Evolutionary conservation across 2,797 vertebrate genomes (phyloP), one percentile per base, ranked within the genome.

Genomic region (Cossypha dichroa): DNA sequence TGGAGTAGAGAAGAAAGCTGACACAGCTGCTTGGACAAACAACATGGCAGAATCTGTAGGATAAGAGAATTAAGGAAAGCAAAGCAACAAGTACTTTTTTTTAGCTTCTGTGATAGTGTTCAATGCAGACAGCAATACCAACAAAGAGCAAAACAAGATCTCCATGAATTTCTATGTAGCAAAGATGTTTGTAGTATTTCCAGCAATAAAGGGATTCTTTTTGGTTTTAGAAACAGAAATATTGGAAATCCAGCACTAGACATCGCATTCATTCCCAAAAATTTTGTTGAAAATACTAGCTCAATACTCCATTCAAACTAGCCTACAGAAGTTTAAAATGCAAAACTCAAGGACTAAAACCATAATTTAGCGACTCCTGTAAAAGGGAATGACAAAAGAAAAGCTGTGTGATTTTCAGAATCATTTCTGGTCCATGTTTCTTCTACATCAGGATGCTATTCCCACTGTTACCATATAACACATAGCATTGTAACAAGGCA

Each of bases 1-100:
- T 19, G 99, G 99, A 18, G 99, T 99, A 94, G 99, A 99, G 97
- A 99, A 99, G 88, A 99, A 92, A 29, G 99, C 99, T 3, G 99
- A 99, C 38, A 99, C 98, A 15, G 98, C 90, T 64, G 99, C 98
- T 98, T 99, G 99, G 58, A 99, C 98, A 92, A 99, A 99, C 93
- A 99, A 96, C 99, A 99, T 99, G 81, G 99, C 99, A 63, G 99
- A 99, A 98, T 99, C 99, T 99, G 96, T 41, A 58, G 45, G 41
- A 22, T 55, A 89, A 80, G 25, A 51, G 68, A 83, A 98, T 99
- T 97, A 99, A 99, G 98, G 98, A 97, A 93, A 80, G 22, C 41
- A 3, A 85, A 85, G 69, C n/a, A 78, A 46, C 79, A 33, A 48
- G 33, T 41, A 34, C 7, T 19, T 19, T 54, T 58, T 18, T 66